Evolutionary conservation across 2,888 invertebrate genomes (phyloP).

Genomic region (Drosophila merina): DNA sequence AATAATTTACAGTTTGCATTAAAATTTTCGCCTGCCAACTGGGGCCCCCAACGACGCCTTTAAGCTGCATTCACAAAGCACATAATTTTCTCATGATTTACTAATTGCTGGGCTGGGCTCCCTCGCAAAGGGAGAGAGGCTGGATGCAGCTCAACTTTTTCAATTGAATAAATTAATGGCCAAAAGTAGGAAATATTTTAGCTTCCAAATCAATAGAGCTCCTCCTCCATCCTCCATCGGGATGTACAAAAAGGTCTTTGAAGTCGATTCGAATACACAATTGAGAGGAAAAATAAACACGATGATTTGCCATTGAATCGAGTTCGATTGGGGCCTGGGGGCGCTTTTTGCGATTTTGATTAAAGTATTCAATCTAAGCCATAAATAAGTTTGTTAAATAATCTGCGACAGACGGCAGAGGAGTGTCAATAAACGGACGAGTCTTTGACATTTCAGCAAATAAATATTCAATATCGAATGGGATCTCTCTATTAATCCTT

Average conservation of each 20-base stretch:
- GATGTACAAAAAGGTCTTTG: slow-evolving; percentile 9
- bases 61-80: slow-evolving; percentile 25
- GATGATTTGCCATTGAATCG: slow-evolving; percentile 20
- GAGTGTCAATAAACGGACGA: not conserved
- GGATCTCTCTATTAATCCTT: not conserved
- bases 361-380: not conserved
- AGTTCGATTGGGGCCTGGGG: not conserved
- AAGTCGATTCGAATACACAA: slow-evolving; percentile 2
- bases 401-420: not conserved
- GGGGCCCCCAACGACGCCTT: slow-evolving; percentile 11
- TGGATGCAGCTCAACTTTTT: slow-evolving; percentile 25
- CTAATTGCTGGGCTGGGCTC: slow-evolving; percentile 67
- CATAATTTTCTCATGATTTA: slow-evolving; percentile 56
- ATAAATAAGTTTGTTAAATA: not conserved
- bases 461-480: slow-evolving; percentile 4
- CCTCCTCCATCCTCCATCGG: no score
- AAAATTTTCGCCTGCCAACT: slow-evolving; percentile 44
- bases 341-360: not conserved
- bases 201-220: no score
- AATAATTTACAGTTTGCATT: slow-evolving; percentile 52
- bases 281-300: slow-evolving; percentile 27
- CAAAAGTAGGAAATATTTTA: not conserved
- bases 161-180: slow-evolving; percentile 57
- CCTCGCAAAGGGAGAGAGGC: no score
- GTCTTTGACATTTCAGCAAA: no score